Conservation (phyloP, 2,888 invertebrate species). For the Lacanobia wlatinum region DNA sequence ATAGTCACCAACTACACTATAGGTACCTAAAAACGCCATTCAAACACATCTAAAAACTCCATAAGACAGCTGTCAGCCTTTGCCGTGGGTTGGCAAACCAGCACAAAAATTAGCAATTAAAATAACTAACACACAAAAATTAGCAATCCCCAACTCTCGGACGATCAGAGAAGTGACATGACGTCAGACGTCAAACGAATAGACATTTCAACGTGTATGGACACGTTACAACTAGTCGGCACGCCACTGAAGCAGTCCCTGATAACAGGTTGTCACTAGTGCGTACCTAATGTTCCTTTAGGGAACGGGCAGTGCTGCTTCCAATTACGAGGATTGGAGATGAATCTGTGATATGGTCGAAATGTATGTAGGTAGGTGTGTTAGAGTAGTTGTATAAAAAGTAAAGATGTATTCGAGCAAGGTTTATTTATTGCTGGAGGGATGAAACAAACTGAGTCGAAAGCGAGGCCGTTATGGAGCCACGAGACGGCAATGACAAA, state of each 20-base stretch:
- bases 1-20: too few species aligned
- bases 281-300: slow-evolving; percentile 17
- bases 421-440: too few species aligned
- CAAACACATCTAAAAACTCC: too few species aligned
- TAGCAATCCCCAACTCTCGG: slow-evolving; percentile 9
- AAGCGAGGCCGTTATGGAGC: too few species aligned
- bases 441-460: too few species aligned
- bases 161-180: slow-evolving; percentile 23
- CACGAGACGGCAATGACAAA: too few species aligned
- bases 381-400: neutral
- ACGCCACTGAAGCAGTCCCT: slow-evolving; percentile 1
- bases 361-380: neutral
- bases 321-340: neutral
- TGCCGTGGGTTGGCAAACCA: too few species aligned
- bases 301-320: neutral
- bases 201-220: neutral
- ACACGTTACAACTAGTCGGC: neutral
- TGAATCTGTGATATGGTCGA: neutral
- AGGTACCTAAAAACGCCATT: too few species aligned
- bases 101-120: too few species aligned
- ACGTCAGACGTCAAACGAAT: slow-evolving; percentile 26
- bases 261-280: slow-evolving; percentile 6
- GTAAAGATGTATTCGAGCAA: neutral
- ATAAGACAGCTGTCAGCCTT: too few species aligned
- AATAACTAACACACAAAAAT: too few species aligned